Evolutionary conservation across 2,888 invertebrate genomes (phyloP).

Genomic region (Chironomus riparius): DNA sequence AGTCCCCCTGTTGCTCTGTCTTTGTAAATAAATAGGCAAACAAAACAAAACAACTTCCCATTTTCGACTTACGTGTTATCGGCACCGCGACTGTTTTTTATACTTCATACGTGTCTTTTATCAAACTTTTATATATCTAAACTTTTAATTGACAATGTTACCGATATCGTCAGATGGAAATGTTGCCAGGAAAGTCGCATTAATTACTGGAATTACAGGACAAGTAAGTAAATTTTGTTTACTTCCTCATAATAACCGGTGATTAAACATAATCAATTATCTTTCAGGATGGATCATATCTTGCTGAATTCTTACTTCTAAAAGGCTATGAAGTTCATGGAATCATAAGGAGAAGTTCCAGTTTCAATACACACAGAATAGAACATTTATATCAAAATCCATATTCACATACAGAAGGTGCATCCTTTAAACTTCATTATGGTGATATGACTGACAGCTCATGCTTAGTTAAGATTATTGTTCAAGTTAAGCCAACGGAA

Average conservation of each 20-base stretch:
- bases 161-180: not conserved
- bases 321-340: constrained; percentile 96
- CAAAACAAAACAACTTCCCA: too few relatives aligned
- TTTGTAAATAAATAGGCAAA: too few relatives aligned
- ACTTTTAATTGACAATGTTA: not conserved
- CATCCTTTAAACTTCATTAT: constrained; percentile 84
- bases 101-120: not conserved
- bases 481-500: constrained; percentile 63
- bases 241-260: not conserved
- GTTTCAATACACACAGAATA: constrained; percentile 94
- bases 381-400: constrained; percentile 92
- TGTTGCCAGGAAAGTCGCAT: constrained; percentile 56
- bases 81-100: too few relatives aligned
- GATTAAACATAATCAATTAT: constrained; percentile 23
- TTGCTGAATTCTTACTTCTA: constrained; percentile 84
- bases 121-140: not conserved
- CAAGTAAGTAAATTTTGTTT: constrained; percentile 62
- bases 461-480: constrained; percentile 79
- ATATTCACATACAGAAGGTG: constrained; percentile 74
- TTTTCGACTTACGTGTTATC: too few relatives aligned
- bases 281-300: constrained; percentile 90
- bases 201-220: constrained; percentile 95
- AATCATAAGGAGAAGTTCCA: constrained; percentile 85
- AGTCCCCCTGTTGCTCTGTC: too few relatives aligned
- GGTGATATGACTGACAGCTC: constrained; percentile 98